Evolutionary conservation across 1,140 invertebrate species (phyloP).

Genomic region (Lutraria rhynchaena): DNA sequence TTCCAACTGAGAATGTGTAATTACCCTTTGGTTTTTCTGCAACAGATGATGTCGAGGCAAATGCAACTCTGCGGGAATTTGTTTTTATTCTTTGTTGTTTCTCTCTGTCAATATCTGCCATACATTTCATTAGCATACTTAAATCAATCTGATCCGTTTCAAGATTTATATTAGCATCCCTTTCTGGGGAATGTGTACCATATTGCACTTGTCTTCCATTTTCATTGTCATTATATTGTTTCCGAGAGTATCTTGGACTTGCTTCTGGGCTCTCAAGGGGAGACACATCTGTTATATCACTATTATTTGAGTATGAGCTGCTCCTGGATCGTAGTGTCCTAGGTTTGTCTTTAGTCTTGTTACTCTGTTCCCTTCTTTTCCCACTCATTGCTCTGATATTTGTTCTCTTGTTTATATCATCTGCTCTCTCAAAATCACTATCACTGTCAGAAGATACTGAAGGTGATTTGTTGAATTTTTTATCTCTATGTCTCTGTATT

Average conservation of each 20-base stretch:
- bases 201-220: conserved; percentile 59
- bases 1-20: conserved; percentile 73
- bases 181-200: conserved; percentile 15
- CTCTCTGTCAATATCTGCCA: conserved; percentile 78
- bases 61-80: conserved; percentile 75
- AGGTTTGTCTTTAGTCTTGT: conserved; percentile 18
- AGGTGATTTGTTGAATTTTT: neutral
- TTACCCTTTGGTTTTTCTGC: conserved; percentile 73
- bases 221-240: conserved; percentile 25
- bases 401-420: neutral
- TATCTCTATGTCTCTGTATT: neutral
- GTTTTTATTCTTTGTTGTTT: conserved; percentile 67
- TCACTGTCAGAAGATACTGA: conserved; percentile 10
- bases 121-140: conserved; percentile 79
- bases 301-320: conserved; percentile 69
- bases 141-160: conserved; percentile 74
- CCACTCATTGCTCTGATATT: conserved; percentile 38
- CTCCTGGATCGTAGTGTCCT: conserved; percentile 44
- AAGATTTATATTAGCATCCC: conserved; percentile 55
- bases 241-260: conserved; percentile 63
- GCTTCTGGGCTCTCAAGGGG: conserved; percentile 69
- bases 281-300: conserved; percentile 81
- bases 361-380: conserved; percentile 24
- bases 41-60: conserved; percentile 68
- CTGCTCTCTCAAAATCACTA: neutral